Evolutionary conservation across 2,797 vertebrate species (phyloP).

Genomic region (Alcedo atthis): DNA sequence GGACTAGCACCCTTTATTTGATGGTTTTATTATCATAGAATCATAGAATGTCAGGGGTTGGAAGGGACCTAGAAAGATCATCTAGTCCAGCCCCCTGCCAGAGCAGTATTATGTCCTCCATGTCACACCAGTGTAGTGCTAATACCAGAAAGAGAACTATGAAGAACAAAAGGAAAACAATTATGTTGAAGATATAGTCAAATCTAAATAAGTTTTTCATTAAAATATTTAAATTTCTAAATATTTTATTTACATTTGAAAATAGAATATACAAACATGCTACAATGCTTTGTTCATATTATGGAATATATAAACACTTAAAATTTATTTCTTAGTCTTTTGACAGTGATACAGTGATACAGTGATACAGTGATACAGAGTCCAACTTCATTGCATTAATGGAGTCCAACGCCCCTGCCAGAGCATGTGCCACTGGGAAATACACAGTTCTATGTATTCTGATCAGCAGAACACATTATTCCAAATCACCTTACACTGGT

Average conservation of each 20-base stretch:
- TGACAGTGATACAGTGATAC: neutral
- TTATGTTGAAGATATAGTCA: neutral
- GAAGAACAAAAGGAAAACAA: slow-evolving; percentile 1
- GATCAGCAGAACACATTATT: neutral
- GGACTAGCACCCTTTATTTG: too few species aligned
- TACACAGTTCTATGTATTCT: too few species aligned
- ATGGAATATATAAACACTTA: neutral
- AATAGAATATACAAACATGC: neutral
- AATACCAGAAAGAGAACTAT: neutral
- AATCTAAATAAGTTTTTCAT: neutral
- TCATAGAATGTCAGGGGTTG: too few species aligned
- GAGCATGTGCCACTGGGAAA: neutral
- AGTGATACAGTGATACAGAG: too few species aligned
- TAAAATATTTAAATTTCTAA: neutral
- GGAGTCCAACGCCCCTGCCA: too few species aligned
- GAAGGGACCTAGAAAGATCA: too few species aligned
- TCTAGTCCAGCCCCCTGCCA: too few species aligned
- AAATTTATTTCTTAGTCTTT: neutral
- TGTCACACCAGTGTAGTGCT: neutral
- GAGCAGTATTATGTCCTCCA: too few species aligned
- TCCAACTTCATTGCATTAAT: too few species aligned
- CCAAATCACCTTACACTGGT: neutral
- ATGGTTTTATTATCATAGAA: too few species aligned
- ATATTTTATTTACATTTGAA: neutral
- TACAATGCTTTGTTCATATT: neutral